A percentile compares a stretch with the other conserved stretches of the same genome.
Conservation (phyloP, 2,797 vertebrate genomes). For the Sebastolobus alascanus region DNA sequence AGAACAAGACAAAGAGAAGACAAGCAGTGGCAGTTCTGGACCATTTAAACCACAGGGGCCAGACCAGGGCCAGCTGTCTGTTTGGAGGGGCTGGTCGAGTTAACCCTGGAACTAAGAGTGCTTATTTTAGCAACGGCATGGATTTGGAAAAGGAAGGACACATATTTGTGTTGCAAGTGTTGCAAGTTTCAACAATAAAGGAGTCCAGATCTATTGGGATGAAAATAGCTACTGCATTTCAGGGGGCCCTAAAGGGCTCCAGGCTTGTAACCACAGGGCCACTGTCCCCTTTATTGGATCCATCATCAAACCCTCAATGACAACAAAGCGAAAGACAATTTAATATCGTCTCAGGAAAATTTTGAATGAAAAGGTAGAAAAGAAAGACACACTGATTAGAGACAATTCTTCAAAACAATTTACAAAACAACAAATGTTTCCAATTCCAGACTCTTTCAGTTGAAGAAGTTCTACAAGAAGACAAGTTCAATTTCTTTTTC, state of each 20-base stretch:
- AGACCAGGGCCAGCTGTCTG: neutral
- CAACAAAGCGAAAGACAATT: neutral
- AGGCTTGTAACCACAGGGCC: no score
- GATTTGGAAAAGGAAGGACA: neutral
- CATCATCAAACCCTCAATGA: neutral
- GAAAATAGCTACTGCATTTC: no score
- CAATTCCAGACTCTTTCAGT: no score
- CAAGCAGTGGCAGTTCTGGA: neutral
- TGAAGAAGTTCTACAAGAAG: no score
- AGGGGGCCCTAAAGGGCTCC: no score
- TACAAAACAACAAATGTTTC: no score
- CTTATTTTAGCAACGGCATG: neutral
- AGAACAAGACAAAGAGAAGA: slow-evolving; percentile 9
- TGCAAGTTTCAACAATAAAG: no score
- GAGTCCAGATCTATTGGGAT: no score
- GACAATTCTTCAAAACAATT: no score
- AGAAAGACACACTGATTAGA: no score
- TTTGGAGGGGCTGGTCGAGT: neutral
- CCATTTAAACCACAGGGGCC: slow-evolving; percentile 21
- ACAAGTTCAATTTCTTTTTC: no score
- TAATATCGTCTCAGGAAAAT: neutral
- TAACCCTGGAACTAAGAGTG: neutral
- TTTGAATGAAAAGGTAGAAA: no score
- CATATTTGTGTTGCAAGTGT: neutral
- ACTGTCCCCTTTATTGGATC: neutral